Evolutionary conservation across 2,113 vertebrate species (phyloP).

Genomic region (Bos taurus): ARS-UCD2.0 NC_037342.1:77869001-77869500

Average conservation of each 20-base stretch:
- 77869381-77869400: not conserved
- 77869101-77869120: not conserved
- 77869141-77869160: not conserved
- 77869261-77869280: accelerated
- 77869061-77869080: not conserved
- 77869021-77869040: not conserved
- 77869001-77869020: not conserved
- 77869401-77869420: accelerated
- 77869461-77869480: not conserved
- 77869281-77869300: not conserved
- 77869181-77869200: not conserved
- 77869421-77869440: not conserved
- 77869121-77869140: not conserved
- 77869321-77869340: not conserved
- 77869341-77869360: not conserved
- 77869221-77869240: not conserved
- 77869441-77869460: not conserved
- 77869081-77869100: not conserved
- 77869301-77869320: not conserved
- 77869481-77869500: not conserved
- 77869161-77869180: not conserved
- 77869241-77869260: not conserved
- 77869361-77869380: accelerated
- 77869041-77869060: not conserved
- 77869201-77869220: not conserved